A percentile compares a stretch with the other conserved stretches of the same genome.
These are phyloP conservation scores for Pseudopipra pipra DNA, from an alignment of 2,113 vertebrate genomes.

Conservation along the genomic window DNA sequence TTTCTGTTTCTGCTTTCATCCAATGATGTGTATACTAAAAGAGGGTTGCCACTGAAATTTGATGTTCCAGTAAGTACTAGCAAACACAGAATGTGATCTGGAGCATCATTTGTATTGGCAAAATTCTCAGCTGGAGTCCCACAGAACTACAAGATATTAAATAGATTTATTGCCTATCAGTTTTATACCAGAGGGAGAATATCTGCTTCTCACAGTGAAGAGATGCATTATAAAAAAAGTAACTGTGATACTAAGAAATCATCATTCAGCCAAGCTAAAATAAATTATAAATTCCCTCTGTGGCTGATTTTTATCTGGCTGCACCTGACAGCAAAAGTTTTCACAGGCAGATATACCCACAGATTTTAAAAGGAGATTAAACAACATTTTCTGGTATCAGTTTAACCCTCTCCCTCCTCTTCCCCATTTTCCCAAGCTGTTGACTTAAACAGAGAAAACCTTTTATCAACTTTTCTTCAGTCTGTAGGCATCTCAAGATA, in stretches of 20 bases:
- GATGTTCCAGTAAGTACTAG: slow-evolving; percentile 36
- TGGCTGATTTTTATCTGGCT: slow-evolving; percentile 42
- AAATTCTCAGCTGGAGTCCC: slow-evolving; percentile 55
- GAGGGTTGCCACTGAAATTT: slow-evolving; percentile 56
- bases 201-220: slow-evolving; percentile 41
- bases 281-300: slow-evolving; percentile 51
- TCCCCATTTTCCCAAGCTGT: background rate
- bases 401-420: background rate
- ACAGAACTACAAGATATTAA: slow-evolving; percentile 62
- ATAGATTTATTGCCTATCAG: slow-evolving; percentile 67
- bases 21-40: slow-evolving; percentile 36
- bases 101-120: slow-evolving; percentile 42
- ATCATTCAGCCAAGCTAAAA: slow-evolving; percentile 51
- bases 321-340: slow-evolving; percentile 34
- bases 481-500: background rate
- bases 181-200: slow-evolving; percentile 65
- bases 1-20: background rate
- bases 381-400: background rate
- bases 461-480: background rate
- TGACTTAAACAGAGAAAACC: background rate
- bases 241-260: slow-evolving; percentile 44
- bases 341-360: background rate
- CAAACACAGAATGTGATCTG: slow-evolving; percentile 52
- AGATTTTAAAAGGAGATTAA: background rate
- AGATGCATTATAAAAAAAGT: slow-evolving; percentile 58